These are phyloP conservation scores for Brachycybe producta DNA, from an alignment of 2,888 invertebrate species.

Conservation along the genomic window DNA sequence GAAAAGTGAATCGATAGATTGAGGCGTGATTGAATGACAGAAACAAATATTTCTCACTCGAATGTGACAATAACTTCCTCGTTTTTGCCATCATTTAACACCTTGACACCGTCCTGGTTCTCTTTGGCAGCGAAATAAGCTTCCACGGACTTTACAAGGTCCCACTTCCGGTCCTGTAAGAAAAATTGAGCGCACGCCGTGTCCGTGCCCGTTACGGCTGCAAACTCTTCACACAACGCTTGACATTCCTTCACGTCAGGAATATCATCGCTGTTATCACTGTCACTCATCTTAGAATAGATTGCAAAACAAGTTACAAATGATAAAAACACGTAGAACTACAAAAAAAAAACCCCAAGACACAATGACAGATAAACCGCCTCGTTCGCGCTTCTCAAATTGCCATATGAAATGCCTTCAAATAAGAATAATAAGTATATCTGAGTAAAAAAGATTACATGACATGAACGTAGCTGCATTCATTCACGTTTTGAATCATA, in stretches of 20 bases:
- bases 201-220: conserved; percentile 41
- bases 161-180: conserved; percentile 43
- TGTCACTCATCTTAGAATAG: conserved; percentile 1
- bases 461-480: too few species aligned
- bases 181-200: conserved; percentile 43
- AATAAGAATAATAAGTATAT: too few species aligned
- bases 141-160: conserved; percentile 34
- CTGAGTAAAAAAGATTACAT: too few species aligned
- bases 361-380: too few species aligned
- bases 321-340: too few species aligned
- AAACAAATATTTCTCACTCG: conserved; percentile 23
- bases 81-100: conserved; percentile 25
- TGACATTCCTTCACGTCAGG: conserved; percentile 29
- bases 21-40: neutral
- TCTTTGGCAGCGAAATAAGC: conserved; percentile 32
- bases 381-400: too few species aligned
- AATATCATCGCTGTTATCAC: neutral
- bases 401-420: too few species aligned
- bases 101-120: conserved; percentile 22
- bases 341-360: too few species aligned
- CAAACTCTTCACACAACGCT: conserved; percentile 37
- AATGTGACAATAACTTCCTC: conserved; percentile 25
- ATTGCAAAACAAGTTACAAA: too few species aligned
- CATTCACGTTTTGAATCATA: too few species aligned
- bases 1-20: neutral